Evolutionary conservation across 2,888 invertebrate genomes (phyloP).

Genomic region (Ophion ellenae): DNA sequence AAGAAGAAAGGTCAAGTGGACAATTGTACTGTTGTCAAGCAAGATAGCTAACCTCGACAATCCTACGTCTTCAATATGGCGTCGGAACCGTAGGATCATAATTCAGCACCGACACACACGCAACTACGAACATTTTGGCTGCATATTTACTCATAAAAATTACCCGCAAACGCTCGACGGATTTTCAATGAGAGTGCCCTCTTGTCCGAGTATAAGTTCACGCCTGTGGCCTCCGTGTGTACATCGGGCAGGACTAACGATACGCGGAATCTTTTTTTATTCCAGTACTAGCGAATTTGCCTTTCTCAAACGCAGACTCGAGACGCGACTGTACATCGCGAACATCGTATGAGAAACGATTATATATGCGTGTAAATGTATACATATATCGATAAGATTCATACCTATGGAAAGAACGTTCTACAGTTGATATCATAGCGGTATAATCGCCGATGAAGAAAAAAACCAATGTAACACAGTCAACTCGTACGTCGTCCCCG

Average conservation of each 20-base stretch:
- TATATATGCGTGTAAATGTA: neutral
- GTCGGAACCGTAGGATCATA: neutral
- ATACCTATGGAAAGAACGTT: conserved; percentile 46
- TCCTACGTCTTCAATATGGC: neutral
- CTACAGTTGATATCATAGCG: conserved; percentile 41
- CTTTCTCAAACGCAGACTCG: no score
- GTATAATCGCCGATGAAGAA: conserved; percentile 38
- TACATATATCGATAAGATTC: conserved; percentile 42
- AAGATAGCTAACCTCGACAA: conserved; percentile 14
- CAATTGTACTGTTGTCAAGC: neutral
- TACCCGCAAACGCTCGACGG: no score
- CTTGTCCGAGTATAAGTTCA: no score
- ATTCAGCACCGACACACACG: neutral
- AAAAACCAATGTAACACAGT: neutral
- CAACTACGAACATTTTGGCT: neutral
- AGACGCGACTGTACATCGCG: no score
- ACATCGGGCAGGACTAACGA: no score
- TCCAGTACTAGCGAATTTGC: no score
- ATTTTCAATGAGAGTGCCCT: no score
- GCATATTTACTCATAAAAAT: no score
- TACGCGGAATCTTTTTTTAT: no score
- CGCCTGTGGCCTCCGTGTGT: no score
- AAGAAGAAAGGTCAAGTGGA: neutral
- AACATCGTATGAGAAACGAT: no score
- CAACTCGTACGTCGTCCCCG: neutral